Conservation (phyloP, 2,797 vertebrate genomes). For the Trichosurus vulpecula region DNA sequence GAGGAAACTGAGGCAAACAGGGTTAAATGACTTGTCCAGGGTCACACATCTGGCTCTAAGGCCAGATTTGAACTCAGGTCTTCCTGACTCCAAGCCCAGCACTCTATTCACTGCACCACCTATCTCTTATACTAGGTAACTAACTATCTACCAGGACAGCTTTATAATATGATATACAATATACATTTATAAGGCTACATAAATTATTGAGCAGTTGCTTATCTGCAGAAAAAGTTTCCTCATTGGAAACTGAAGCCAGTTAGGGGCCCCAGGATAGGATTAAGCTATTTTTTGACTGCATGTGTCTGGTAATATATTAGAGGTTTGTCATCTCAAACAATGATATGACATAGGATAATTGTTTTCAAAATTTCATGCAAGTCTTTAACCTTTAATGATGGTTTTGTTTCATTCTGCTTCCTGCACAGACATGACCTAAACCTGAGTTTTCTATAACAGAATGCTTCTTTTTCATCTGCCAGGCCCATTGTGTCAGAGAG, state of each 20-base stretch:
- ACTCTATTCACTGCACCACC: not conserved
- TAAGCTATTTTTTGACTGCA: not conserved
- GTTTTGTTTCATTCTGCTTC: not conserved
- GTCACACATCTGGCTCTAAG: not conserved
- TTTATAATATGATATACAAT: not conserved
- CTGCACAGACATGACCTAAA: not conserved
- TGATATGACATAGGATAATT: not conserved
- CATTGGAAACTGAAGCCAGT: not conserved
- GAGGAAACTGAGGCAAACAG: not conserved
- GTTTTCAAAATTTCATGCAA: not conserved
- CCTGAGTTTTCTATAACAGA: not conserved
- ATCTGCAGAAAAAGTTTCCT: not conserved
- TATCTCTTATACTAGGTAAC: not conserved
- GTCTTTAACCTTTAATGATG: not conserved
- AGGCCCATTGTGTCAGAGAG: constrained; percentile 95
- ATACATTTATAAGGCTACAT: not conserved
- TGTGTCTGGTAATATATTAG: not conserved
- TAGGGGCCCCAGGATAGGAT: not conserved
- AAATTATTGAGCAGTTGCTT: not conserved
- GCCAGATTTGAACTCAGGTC: not conserved
- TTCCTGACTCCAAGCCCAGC: not conserved
- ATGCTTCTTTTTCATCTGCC: constrained; percentile 71
- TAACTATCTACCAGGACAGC: not conserved
- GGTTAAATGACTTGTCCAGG: not conserved
- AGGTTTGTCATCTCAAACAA: not conserved